A percentile compares a stretch with the other conserved stretches of the same genome.
Evolutionary conservation across 2,797 vertebrate species (phyloP).

Genomic region (Coilia nasus): DNA sequence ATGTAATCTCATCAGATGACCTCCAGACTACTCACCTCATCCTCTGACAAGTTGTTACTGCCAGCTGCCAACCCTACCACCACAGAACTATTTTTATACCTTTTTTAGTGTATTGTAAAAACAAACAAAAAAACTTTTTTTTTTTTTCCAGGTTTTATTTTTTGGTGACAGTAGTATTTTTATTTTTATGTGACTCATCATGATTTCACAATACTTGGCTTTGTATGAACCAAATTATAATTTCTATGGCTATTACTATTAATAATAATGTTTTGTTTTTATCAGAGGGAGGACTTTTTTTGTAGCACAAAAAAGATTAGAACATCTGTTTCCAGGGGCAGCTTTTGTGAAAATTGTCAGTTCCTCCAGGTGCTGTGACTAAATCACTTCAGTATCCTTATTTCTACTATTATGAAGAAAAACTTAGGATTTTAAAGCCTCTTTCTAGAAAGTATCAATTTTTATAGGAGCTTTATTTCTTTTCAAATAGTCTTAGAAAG

Average conservation of each 20-base stretch:
- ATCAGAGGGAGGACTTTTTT: constrained; percentile 39
- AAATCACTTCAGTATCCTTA: constrained; percentile 41
- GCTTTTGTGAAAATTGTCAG: constrained; percentile 44
- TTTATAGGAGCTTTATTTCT: constrained; percentile 43
- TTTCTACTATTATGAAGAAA: constrained; percentile 42
- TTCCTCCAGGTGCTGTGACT: constrained; percentile 58
- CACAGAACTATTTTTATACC: constrained; percentile 84
- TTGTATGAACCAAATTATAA: constrained; percentile 53
- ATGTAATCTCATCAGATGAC: constrained; percentile 76
- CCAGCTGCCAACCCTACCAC: constrained; percentile 74
- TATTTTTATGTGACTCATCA: constrained; percentile 51
- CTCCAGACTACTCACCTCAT: constrained; percentile 42
- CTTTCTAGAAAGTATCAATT: constrained; percentile 53
- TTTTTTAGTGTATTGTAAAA: constrained; percentile 63
- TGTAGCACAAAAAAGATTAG: constrained; percentile 29
- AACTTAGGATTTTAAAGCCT: constrained; percentile 53
- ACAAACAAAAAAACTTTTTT: constrained; percentile 48
- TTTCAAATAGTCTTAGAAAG: constrained; percentile 37
- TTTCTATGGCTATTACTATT: constrained; percentile 13
- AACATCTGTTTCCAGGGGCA: constrained; percentile 45
- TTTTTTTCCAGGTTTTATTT: constrained; percentile 60
- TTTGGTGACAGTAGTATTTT: constrained; percentile 35
- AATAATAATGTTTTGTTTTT: constrained; percentile 28
- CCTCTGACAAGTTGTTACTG: constrained; percentile 59
- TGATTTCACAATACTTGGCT: constrained; percentile 25